Base-by-base conservation (phyloP, 30 jellyfish, hydroid and myxozoan species). In the Chironex yamaguchii region DNA sequence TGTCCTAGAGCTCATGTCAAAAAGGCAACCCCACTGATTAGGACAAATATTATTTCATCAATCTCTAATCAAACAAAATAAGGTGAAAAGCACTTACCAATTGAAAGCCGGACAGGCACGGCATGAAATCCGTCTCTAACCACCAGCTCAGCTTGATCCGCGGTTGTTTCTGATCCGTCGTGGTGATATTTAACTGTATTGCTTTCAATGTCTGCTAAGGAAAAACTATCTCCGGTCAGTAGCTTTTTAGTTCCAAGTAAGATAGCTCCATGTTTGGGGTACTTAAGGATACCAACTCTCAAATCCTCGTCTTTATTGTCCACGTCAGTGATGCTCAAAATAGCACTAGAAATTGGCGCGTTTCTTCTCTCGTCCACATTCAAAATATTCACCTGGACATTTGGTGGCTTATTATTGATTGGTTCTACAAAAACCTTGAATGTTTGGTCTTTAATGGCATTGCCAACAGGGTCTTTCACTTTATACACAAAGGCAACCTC, bases 401-500 rank as follows among this genome's bases (percentile, higher is more conserved):
- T 76, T 14, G 99, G 99, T 29, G 97, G 87, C 81, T 89, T 76
- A 85, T 90, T 95, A 63, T 89, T 95, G 62, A 85, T 92, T 13
- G 97, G 96, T 53, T 64, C 81, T 71, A 95, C 51, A 67, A 82
- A 95, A 48, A 95, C 78, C 3, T 72, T 73, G 79, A 95, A 85
- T 34, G 34, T 79, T 36, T 89, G 97, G 1, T 53, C 53, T 17
- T 35, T 82, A 36, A 89, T 29, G 1, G 32, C 34, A 71, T 95
- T 95, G 3, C 97, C 99, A 1, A 95, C 96, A 6, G 88, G 65
- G 62, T 95, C 99, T 22, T 73, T 65, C 0, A 95, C 99, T 12
- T 79, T 68, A 68, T 64, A 95, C 29, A 82, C 88, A 71, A 95
- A 77, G 53, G 50, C 50, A 3, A 95, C 97, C 35, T 71, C 71